phyloP scores from a whole-genome alignment of 2,888 invertebrate species.

The Leptopilina myrica region DNA sequence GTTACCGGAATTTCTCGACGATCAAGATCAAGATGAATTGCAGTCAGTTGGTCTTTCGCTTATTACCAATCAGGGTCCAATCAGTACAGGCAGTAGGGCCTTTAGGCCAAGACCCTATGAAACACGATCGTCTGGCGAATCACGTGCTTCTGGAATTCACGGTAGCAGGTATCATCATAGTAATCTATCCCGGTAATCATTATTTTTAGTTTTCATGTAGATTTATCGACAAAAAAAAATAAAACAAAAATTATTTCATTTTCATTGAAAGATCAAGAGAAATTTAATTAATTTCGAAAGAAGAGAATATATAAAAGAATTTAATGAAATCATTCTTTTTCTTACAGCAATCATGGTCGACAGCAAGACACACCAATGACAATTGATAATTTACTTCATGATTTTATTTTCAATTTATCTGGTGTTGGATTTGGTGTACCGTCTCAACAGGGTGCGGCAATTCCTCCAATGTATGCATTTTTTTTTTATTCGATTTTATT shows the following conservation, averaged over 20 bases:
- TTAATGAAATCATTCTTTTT: slow-evolving; percentile 41
- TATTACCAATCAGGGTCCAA: background rate
- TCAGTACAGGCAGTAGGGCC: slow-evolving; percentile 42
- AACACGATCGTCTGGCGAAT: slow-evolving; percentile 12
- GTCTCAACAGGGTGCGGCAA: slow-evolving; percentile 69
- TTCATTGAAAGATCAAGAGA: no score
- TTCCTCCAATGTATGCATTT: slow-evolving; percentile 75
- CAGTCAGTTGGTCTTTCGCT: slow-evolving; percentile 44
- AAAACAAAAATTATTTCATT: no score
- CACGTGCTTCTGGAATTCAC: slow-evolving; percentile 21
- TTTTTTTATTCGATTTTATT: background rate
- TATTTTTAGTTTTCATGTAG: slow-evolving; percentile 4
- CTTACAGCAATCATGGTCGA: slow-evolving; percentile 62
- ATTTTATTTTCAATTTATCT: slow-evolving; percentile 79
- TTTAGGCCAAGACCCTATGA: slow-evolving; percentile 38
- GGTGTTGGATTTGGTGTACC: slow-evolving; percentile 72
- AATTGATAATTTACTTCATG: slow-evolving; percentile 79
- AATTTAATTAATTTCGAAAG: no score
- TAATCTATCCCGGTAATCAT: slow-evolving; percentile 31
- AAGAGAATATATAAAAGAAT: no score
- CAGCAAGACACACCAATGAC: slow-evolving; percentile 61
- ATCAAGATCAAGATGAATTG: slow-evolving; percentile 45
- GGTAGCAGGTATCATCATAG: slow-evolving; percentile 35
- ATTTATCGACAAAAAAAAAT: background rate
- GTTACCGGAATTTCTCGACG: slow-evolving; percentile 48